Percentiles rank a stretch among this genome's conserved stretches.
phyloP scores from a whole-genome alignment of 1,140 invertebrate genomes.

The Bombus breviceps region DNA sequence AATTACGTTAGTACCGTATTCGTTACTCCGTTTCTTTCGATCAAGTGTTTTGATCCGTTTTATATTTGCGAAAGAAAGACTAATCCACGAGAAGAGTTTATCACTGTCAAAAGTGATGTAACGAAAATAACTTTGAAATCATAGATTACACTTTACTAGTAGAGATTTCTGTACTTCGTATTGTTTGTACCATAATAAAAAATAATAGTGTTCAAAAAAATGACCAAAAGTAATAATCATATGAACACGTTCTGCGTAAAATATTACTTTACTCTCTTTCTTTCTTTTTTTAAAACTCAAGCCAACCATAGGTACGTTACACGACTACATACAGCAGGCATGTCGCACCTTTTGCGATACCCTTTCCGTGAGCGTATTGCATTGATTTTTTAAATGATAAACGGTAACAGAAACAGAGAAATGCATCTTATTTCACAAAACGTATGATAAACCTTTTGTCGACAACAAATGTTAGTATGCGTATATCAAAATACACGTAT shows the following conservation, averaged over 20 bases:
- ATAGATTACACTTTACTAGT: not conserved
- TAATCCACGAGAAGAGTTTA: not conserved
- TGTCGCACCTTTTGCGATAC: not conserved
- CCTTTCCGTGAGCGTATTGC: not conserved
- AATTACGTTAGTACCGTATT: not conserved
- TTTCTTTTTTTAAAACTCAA: not conserved
- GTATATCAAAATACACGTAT: not conserved
- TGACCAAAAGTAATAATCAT: slow-evolving; percentile 5
- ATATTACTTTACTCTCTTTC: not conserved
- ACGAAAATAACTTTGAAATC: not conserved
- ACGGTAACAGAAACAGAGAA: not conserved
- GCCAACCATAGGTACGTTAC: not conserved
- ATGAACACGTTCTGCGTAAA: not conserved
- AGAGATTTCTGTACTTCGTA: not conserved
- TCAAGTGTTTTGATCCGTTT: not conserved
- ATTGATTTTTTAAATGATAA: not conserved
- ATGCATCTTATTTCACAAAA: not conserved
- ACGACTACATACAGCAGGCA: not conserved
- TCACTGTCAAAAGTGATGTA: not conserved
- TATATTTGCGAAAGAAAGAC: not conserved
- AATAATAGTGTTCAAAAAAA: slow-evolving; percentile 24
- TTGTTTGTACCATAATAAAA: not conserved
- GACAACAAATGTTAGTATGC: not conserved
- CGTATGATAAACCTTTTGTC: not conserved
- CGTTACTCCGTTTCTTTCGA: not conserved